Base-by-base conservation (phyloP, 2,888 invertebrate genomes). In the Drosophila anomalata region DNA sequence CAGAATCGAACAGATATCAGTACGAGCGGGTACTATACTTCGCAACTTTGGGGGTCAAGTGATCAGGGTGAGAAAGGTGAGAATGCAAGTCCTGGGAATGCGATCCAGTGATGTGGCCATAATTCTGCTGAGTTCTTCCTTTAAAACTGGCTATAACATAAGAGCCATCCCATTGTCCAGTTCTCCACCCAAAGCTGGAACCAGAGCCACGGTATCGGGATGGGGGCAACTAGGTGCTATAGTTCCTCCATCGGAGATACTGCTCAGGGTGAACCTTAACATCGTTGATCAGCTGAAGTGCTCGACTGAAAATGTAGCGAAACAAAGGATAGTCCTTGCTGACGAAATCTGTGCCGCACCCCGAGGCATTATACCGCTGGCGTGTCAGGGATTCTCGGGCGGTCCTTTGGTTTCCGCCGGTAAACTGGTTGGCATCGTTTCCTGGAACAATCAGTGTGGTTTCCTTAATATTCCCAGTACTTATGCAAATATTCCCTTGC, bases 1-100 rank as follows among this genome's bases (percentile, higher is more conserved):
- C 52, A 47, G 7, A n/a, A 59, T 0, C 46, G 56, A 4, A 53
- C 46, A 12, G 2, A 22, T 14, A n/a, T 76, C 47, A 62, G 81
- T 94, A 3, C 92, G 94, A 1, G 93, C 92, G 3, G 94, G 94
- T 0, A 93, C 93, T 0, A 90, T 92, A 0, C 90, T 89, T 24
- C 90, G 83, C 58, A 81, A 73, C 36, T 46, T 42, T 2, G 83
- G 81, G n/a, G 88, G 89, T 20, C 12, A 22, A 7, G n/a, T 80
- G 9, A 11, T 69, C 0, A 11, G 20, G 2, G 75, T 80, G 0
- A 52, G 42, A 0, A 52, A 53, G 12, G 73, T 24, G 42, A 47
- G 54, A 93, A 94, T 70, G 91, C 92, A 3, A 79, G 87, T 1
- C 94, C 93, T 76, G 17, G 90, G 90, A 11, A 88, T 82, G 12